phyloP scores from a whole-genome alignment of 37 sponge, comb jelly and placozoan genomes.

The Ephydatia muelleri region DNA sequence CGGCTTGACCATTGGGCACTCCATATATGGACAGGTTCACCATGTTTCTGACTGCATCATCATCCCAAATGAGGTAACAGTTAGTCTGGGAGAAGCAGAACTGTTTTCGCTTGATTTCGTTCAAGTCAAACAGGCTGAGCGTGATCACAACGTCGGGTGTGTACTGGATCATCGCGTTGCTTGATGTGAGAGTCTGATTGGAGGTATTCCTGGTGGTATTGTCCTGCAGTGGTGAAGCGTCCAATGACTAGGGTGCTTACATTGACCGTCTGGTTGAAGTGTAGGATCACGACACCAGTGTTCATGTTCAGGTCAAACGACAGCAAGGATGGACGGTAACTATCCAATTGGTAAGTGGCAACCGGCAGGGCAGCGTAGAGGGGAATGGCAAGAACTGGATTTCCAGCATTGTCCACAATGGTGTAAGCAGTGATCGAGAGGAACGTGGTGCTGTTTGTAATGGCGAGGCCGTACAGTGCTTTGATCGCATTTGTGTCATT shows the following conservation, averaged over 20 bases:
- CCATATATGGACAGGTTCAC: constrained; percentile 78
- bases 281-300: constrained; percentile 64
- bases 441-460: constrained; percentile 61
- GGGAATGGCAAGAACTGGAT: constrained; percentile 55
- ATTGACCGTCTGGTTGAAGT: constrained; percentile 92
- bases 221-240: constrained; percentile 69
- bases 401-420: constrained; percentile 74
- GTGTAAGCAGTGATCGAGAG: constrained; percentile 39
- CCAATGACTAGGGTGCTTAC: constrained; percentile 57
- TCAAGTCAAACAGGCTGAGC: constrained; percentile 69
- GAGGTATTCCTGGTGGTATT: constrained; percentile 16
- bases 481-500: constrained; percentile 87
- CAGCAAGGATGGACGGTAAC: constrained; percentile 58
- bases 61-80: constrained; percentile 79
- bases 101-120: constrained; percentile 84
- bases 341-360: constrained; percentile 58
- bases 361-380: constrained; percentile 49
- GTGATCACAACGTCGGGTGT: constrained; percentile 55
- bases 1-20: constrained; percentile 67
- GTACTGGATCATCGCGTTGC: constrained; percentile 51
- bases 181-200: constrained; percentile 73
- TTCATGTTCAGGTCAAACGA: constrained; percentile 89
- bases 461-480: constrained; percentile 50
- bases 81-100: constrained; percentile 51
- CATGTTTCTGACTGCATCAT: constrained; percentile 83